A percentile compares a stretch with the other conserved stretches of the same genome.
phyloP scores from a whole-genome alignment of 2,888 invertebrate species.

The Drosophila niveifrons region DNA sequence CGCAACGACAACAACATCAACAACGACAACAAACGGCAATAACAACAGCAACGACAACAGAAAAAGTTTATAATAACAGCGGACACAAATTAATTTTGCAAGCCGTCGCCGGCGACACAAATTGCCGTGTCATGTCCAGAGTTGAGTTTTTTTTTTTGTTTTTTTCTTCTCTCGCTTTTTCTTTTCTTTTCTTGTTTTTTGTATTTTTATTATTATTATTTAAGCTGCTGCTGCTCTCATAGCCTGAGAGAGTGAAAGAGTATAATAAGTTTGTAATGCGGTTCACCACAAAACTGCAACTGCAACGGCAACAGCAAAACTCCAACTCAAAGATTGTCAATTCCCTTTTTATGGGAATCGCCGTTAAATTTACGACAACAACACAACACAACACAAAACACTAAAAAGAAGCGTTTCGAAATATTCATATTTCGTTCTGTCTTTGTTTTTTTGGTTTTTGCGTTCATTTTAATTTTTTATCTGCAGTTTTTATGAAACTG shows the following conservation, averaged over 20 bases:
- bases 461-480: background rate
- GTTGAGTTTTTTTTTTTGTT: conserved; percentile 59
- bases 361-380: conserved; percentile 1
- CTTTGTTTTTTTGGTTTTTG: background rate
- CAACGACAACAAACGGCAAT: conserved; percentile 15
- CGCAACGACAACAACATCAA: conserved; percentile 21
- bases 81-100: conserved; percentile 79
- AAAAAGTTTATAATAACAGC: conserved; percentile 72
- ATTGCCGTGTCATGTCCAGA: conserved; percentile 78
- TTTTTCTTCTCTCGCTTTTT: conserved; percentile 18
- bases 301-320: background rate
- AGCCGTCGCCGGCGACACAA: conserved; percentile 76
- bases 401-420: background rate
- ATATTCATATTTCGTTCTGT: conserved; percentile 1
- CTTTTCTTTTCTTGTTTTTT: conserved; percentile 18
- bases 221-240: conserved; percentile 35
- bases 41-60: conserved; percentile 34
- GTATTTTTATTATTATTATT: conserved; percentile 42
- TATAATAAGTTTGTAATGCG: conserved; percentile 36
- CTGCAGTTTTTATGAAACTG: background rate
- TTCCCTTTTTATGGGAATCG: background rate
- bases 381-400: background rate
- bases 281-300: conserved; percentile 26
- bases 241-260: conserved; percentile 25
- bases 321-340: conserved; percentile 3